Base-by-base conservation (phyloP, 1,140 invertebrate species). In the Neodiprion lecontei region DNA sequence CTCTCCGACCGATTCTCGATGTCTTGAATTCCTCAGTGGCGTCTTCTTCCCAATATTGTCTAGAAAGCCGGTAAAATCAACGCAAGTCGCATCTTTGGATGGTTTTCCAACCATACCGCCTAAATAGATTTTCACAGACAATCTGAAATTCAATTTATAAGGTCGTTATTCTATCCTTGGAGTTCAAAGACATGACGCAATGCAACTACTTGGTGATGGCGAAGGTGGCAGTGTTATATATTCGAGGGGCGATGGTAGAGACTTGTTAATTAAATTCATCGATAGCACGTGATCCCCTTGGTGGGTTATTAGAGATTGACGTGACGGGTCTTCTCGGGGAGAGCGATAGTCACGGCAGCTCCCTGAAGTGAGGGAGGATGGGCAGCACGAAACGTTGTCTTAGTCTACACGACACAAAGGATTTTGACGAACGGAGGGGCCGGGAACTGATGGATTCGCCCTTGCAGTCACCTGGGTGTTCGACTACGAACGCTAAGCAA, bases 221-320 rank as follows among this genome's bases (percentile, higher is more conserved):
- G 53, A 61, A 14, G 53, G 53, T 61, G n/a, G 53, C 28, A 5
- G 28, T 61, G 67, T 23, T 69, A 69, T 21, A 12, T 47, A 69
- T 69, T 69, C 67, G 67, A 69, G 21, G 67, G 67, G 67, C 12
- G 67, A 69, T 23, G 67, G 67, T 12, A 12, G 21, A 47, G 21
- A 47, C 40, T 21, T 69, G 67, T 69, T 69, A 69, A 69, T 69
- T 69, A 69, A 69, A 69, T 69, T 69, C 67, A 69, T 69, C 67
- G 67, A 69, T 69, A 69, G 67, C 67, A 69, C 67, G 67, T 69
- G 67, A 69, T 69, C 67, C 67, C 40, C 67, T 61, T 47, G 67
- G 40, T 21, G 67, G 17, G 67, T 69, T 69, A 69, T 69, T 69
- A 69, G 40, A 69, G 67, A 69, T 69, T 69, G 67, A 69, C 67